Evolutionary conservation across 1,140 invertebrate species (phyloP).

Genomic region (Camponotus vicinus): DNA sequence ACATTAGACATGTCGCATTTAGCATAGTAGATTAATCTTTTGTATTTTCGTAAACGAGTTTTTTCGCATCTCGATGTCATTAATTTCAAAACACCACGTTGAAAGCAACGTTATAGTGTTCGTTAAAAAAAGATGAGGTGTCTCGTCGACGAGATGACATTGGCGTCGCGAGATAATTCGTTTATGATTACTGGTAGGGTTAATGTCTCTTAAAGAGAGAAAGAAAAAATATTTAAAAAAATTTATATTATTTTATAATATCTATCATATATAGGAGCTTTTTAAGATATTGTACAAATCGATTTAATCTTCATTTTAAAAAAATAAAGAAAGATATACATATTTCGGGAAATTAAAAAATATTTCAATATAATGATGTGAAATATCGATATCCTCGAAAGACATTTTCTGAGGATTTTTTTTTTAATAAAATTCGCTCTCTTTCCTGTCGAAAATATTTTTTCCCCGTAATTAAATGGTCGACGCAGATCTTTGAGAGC

Average conservation of each 20-base stretch:
- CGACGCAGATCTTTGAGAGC: neutral
- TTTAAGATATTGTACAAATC: neutral
- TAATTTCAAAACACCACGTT: neutral
- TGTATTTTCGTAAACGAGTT: slow-evolving; percentile 12
- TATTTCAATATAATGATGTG: neutral
- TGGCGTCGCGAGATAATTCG: slow-evolving; percentile 20
- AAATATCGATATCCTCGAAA: neutral
- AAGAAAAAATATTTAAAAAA: neutral
- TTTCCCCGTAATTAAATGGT: neutral
- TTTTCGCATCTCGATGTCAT: slow-evolving; percentile 8
- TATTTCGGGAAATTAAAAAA: neutral
- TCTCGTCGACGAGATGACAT: neutral
- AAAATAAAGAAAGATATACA: neutral
- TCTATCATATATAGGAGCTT: neutral
- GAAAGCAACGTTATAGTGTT: neutral
- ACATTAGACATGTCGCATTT: slow-evolving; percentile 5
- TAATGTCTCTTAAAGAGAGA: neutral
- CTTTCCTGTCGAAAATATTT: neutral
- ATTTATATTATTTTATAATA: neutral
- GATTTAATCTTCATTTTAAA: neutral
- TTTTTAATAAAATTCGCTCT: neutral
- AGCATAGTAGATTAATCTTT: neutral
- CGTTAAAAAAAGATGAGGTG: neutral
- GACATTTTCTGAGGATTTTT: neutral
- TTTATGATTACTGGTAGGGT: neutral